Conservation (phyloP, 2,113 vertebrate species). For the Machaerirhynchus nigripectus region DNA sequence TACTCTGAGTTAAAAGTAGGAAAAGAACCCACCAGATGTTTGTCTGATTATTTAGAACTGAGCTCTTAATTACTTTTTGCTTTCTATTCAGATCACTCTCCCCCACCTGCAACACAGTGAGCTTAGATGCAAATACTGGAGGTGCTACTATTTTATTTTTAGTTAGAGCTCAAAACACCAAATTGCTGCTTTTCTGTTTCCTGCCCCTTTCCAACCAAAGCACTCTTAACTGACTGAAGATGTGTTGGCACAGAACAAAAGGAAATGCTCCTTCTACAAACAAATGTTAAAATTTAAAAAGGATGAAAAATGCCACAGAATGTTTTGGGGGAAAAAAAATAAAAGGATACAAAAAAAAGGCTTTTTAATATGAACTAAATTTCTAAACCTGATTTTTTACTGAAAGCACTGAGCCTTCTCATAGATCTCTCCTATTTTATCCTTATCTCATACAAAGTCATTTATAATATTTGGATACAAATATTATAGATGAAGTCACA, state of each 20-base stretch:
- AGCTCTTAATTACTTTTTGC: neutral
- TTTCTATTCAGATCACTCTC: neutral
- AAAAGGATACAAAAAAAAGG: neutral
- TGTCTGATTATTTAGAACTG: neutral
- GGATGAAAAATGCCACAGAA: neutral
- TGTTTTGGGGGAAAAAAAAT: neutral
- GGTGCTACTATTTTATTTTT: neutral
- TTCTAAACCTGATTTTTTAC: neutral
- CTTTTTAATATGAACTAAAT: neutral
- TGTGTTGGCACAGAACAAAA: neutral
- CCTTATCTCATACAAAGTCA: neutral
- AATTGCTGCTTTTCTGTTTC: neutral
- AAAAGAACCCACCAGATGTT: neutral
- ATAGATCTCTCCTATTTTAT: neutral
- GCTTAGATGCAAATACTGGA: neutral
- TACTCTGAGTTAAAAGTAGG: neutral
- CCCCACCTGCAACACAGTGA: neutral
- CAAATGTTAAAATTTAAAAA: neutral
- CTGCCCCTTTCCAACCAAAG: neutral
- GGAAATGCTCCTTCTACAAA: neutral
- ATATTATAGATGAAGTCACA: neutral
- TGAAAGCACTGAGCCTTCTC: neutral
- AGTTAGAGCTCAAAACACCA: neutral
- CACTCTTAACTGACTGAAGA: neutral
- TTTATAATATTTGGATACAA: neutral